Evolutionary conservation across 1,140 invertebrate genomes (phyloP).

Genomic region (Drosophila ogumai): DNA sequence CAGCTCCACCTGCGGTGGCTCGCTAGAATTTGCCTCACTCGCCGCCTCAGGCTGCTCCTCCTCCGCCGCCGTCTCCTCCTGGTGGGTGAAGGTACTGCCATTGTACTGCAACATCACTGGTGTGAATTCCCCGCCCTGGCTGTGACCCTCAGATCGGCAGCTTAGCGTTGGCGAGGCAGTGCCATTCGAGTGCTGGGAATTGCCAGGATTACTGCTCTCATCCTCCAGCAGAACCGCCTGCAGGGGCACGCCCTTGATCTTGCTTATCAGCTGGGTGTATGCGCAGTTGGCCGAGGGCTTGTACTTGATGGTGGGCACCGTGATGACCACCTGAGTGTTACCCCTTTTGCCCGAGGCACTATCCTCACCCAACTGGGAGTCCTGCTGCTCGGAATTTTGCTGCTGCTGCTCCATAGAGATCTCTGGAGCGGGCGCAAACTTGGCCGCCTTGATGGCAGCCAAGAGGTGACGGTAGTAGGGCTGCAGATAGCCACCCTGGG

Average conservation of each 20-base stretch:
- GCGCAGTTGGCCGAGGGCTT: constrained; percentile 93
- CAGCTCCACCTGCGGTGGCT: constrained; percentile 64
- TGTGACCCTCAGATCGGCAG: constrained; percentile 62
- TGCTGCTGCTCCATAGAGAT: constrained; percentile 63
- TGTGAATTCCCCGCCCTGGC: constrained; percentile 65
- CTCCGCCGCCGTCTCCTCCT: constrained; percentile 32
- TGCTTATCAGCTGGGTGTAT: constrained; percentile 93
- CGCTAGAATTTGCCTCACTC: constrained; percentile 19
- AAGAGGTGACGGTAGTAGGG: constrained; percentile 96
- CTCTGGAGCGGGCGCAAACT: constrained; percentile 87
- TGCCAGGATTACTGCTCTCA: constrained; percentile 43
- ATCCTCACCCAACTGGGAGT: constrained; percentile 21
- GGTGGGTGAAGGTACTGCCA: constrained; percentile 73
- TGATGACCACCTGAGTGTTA: constrained; percentile 60
- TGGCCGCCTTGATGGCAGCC: constrained; percentile 92
- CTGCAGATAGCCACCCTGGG: constrained; percentile 93
- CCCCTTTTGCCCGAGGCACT: neutral
- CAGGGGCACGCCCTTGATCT: constrained; percentile 90
- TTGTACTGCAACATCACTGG: constrained; percentile 78
- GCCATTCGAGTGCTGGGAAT: constrained; percentile 63
- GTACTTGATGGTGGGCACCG: constrained; percentile 87
- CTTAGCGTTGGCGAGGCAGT: constrained; percentile 68
- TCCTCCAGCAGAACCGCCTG: constrained; percentile 77
- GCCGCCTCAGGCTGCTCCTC: constrained; percentile 37
- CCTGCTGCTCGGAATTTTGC: neutral